phyloP scores from a whole-genome alignment of 2,797 vertebrate genomes.

The Falco cherrug region DNA sequence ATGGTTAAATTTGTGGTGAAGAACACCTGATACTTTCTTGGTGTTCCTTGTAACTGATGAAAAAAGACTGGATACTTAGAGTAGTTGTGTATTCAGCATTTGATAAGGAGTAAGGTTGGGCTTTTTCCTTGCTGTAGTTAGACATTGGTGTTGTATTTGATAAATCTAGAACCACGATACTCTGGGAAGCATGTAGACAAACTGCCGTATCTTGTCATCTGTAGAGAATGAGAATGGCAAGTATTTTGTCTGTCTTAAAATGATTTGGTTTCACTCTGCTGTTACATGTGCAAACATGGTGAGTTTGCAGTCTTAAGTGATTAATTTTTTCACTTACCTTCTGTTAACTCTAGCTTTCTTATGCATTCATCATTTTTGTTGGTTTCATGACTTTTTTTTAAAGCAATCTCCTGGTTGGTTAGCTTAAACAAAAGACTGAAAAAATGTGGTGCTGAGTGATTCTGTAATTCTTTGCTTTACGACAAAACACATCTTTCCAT shows the following conservation, averaged over 20 bases:
- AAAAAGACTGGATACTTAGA: neutral
- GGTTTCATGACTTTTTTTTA: neutral
- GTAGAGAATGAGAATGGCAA: neutral
- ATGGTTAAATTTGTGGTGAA: neutral
- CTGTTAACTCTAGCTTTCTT: neutral
- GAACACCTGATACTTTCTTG: neutral
- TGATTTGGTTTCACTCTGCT: neutral
- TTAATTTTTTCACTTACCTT: neutral
- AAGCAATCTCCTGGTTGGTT: neutral
- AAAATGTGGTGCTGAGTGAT: neutral
- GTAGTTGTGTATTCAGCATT: neutral
- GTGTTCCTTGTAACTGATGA: neutral
- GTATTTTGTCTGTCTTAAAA: neutral
- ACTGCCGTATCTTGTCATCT: neutral
- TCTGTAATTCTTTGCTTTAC: neutral
- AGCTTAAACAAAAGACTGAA: conserved; percentile 30
- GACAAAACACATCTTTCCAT: neutral
- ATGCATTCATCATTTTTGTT: neutral
- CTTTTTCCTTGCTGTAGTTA: neutral
- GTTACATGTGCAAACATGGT: neutral
- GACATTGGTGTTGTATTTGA: neutral
- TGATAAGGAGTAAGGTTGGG: neutral
- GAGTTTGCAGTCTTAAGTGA: neutral
- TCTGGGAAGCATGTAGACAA: neutral
- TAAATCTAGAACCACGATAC: neutral